Percentiles rank a stretch among this genome's conserved stretches.
phyloP scores from a whole-genome alignment of 2,113 vertebrate genomes.

The Chunga burmeisteri region DNA sequence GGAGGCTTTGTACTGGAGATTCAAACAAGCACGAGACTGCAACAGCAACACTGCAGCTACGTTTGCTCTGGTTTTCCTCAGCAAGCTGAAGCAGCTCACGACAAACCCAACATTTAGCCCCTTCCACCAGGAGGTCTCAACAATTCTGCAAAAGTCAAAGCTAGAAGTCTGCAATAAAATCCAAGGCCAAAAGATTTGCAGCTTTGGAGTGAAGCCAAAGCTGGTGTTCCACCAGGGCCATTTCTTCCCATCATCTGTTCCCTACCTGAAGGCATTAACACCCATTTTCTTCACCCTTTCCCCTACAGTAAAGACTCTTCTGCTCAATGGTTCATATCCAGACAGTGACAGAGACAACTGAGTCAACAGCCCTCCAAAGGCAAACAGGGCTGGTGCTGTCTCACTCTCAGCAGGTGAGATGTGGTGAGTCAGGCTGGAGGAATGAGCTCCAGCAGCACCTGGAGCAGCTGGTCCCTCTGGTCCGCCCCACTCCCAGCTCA shows the following conservation, averaged over 20 bases:
- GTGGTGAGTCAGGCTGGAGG: neutral
- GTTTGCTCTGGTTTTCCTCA: neutral
- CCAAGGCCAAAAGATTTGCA: neutral
- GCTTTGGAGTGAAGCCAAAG: neutral
- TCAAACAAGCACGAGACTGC: neutral
- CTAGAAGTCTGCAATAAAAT: neutral
- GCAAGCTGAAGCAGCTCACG: neutral
- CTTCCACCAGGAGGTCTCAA: neutral
- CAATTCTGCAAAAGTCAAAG: neutral
- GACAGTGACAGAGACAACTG: neutral
- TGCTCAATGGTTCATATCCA: neutral
- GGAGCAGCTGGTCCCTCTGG: accelerated
- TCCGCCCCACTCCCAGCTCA: neutral
- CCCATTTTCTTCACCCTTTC: neutral
- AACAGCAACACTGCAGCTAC: neutral
- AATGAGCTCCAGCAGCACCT: neutral
- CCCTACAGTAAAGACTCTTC: neutral
- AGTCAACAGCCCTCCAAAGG: neutral
- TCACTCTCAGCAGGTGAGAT: neutral
- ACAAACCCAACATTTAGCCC: neutral
- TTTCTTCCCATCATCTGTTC: neutral
- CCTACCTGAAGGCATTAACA: neutral
- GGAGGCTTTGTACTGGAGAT: neutral
- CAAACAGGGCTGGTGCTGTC: neutral
- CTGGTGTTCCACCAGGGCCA: neutral